phyloP scores from a whole-genome alignment of 2,888 invertebrate species.

The Callinectes sapidus region DNA sequence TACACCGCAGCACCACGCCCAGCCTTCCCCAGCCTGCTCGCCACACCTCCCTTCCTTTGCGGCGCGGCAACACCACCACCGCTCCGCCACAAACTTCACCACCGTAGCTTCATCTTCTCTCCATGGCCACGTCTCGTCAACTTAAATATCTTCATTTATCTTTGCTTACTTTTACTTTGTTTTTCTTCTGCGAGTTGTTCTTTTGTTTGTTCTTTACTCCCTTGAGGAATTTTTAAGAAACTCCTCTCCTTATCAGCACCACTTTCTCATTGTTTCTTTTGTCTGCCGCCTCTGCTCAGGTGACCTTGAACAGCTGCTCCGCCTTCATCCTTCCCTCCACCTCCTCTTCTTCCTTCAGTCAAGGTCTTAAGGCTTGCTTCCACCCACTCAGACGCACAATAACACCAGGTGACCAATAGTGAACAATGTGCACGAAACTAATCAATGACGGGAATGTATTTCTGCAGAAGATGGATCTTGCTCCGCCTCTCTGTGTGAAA shows the following conservation, averaged over 20 bases:
- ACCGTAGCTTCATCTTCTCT: neutral
- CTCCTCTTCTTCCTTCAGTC: neutral
- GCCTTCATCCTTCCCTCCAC: neutral
- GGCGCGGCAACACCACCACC: neutral
- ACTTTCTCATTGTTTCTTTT: neutral
- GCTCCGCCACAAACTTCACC: constrained; percentile 6
- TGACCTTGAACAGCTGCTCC: neutral
- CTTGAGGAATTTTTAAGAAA: neutral
- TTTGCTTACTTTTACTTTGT: neutral
- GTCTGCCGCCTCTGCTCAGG: neutral
- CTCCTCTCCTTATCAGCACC: constrained; percentile 2
- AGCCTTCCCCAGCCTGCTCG: constrained; percentile 4
- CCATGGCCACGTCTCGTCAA: neutral
- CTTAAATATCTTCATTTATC: neutral
- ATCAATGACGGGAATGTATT: neutral
- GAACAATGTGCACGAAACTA: neutral
- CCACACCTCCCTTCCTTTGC: neutral
- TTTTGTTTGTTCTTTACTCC: neutral
- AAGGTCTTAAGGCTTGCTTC: neutral
- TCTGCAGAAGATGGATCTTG: neutral
- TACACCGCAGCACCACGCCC: constrained; percentile 3
- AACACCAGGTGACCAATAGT: neutral
- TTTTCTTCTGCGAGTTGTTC: neutral
- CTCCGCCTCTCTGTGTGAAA: neutral
- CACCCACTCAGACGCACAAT: neutral